phyloP scores from a whole-genome alignment of 2,888 invertebrate genomes.

The Bimastos eiseni region DNA sequence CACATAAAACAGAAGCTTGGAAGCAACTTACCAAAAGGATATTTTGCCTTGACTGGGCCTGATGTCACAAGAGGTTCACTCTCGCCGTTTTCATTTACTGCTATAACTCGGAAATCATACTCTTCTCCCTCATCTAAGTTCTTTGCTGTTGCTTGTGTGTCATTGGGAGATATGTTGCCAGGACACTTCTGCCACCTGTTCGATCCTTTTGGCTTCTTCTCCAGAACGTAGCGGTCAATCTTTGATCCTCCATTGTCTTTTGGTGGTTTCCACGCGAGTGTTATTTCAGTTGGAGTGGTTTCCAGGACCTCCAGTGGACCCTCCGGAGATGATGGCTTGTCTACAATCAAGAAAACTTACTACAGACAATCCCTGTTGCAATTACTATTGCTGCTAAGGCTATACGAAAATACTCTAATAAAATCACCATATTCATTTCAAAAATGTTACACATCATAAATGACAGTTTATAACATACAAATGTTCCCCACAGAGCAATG shows the following conservation, averaged over 20 bases:
- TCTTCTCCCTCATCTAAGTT: slow-evolving; percentile 87
- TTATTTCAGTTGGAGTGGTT: slow-evolving; percentile 91
- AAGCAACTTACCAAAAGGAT: slow-evolving; percentile 77
- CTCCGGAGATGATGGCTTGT: slow-evolving; percentile 85
- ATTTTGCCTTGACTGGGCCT: slow-evolving; percentile 89
- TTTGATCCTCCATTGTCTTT: slow-evolving; percentile 93
- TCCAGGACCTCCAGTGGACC: slow-evolving; percentile 86
- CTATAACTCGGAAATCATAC: slow-evolving; percentile 96
- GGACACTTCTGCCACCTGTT: slow-evolving; percentile 58
- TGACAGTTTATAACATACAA: too few relatives aligned
- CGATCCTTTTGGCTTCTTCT: slow-evolving; percentile 75
- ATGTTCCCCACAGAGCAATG: too few relatives aligned
- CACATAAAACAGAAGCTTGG: background rate
- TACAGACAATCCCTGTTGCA: background rate
- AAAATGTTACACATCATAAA: too few relatives aligned
- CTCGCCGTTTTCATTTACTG: slow-evolving; percentile 95
- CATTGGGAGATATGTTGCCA: slow-evolving; percentile 40
- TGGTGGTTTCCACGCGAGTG: slow-evolving; percentile 93
- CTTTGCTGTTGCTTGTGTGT: slow-evolving; percentile 70
- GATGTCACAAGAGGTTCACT: slow-evolving; percentile 86
- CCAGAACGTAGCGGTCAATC: slow-evolving; percentile 92
- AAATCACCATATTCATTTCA: too few relatives aligned
- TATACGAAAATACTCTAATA: background rate
- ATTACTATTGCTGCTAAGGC: background rate
- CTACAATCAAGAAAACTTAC: slow-evolving; percentile 59